phyloP scores from a whole-genome alignment of 2,797 vertebrate species.

The Chaetodon trifasciatus region DNA sequence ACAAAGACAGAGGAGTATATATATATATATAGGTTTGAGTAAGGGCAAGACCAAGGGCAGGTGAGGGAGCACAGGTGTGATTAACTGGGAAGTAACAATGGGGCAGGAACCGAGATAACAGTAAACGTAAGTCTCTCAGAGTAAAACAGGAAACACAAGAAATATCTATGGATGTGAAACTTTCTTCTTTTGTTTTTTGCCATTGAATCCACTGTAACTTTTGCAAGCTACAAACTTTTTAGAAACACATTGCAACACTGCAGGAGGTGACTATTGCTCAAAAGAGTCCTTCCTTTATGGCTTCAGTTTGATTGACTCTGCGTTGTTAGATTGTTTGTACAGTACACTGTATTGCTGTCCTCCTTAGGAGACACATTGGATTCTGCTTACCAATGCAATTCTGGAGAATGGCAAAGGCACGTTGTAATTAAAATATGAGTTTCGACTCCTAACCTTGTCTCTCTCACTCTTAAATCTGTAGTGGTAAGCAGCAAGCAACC shows the following conservation, averaged over 20 bases:
- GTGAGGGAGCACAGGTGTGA: no score
- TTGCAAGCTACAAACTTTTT: not conserved
- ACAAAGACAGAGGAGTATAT: no score
- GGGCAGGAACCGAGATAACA: no score
- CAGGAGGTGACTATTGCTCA: not conserved
- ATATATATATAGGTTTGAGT: no score
- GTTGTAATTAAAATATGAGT: slow-evolving; percentile 61
- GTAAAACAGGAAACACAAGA: not conserved
- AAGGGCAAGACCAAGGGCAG: no score
- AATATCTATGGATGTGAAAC: not conserved
- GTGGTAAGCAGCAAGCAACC: slow-evolving; percentile 53
- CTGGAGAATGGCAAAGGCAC: slow-evolving; percentile 3
- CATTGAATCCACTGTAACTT: not conserved
- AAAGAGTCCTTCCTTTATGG: not conserved
- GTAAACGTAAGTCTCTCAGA: no score
- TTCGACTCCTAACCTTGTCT: slow-evolving; percentile 55
- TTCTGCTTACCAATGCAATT: slow-evolving; percentile 61
- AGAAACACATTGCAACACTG: not conserved
- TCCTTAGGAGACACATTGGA: slow-evolving; percentile 23
- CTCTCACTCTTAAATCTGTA: slow-evolving; percentile 45
- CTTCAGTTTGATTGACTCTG: slow-evolving; percentile 13
- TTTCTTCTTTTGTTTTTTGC: no score
- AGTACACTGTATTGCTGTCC: slow-evolving; percentile 11
- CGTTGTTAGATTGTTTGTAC: slow-evolving; percentile 24
- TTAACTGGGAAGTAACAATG: no score